Conservation (phyloP, 1,140 invertebrate species). For the Globodera rostochiensis region DNA sequence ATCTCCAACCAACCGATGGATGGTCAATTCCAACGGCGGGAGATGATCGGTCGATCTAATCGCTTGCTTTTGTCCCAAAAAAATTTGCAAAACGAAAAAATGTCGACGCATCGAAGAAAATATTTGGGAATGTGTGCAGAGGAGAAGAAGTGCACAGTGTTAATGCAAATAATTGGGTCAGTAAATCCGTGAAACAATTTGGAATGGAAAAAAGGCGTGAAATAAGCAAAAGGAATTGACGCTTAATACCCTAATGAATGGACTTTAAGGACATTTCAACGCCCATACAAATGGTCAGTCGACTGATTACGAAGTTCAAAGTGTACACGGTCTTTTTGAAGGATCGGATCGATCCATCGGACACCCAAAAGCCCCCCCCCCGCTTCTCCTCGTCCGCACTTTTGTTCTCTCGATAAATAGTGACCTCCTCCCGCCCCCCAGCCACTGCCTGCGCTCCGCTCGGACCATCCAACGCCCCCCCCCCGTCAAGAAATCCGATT, state of each 20-base stretch:
- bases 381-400: not conserved
- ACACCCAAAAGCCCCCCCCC: too few species aligned
- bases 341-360: too few species aligned
- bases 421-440: not conserved
- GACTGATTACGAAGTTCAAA: too few species aligned
- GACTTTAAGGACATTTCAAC: too few species aligned
- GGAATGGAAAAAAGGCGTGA: too few species aligned
- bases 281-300: too few species aligned
- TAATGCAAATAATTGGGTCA: not conserved
- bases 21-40: not conserved
- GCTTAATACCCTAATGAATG: too few species aligned
- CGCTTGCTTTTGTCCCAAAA: not conserved
- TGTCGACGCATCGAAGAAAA: not conserved
- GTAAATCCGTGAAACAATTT: not conserved
- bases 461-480: not conserved
- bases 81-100: not conserved
- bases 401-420: not conserved
- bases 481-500: not conserved
- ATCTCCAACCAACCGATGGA: not conserved
- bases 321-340: too few species aligned
- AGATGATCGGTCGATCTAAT: constrained; percentile 1
- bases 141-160: not conserved
- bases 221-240: too few species aligned
- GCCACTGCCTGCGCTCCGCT: not conserved
- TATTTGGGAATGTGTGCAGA: not conserved